Base-by-base conservation (phyloP, 2,113 vertebrate genomes). In the Sprattus sprattus region DNA sequence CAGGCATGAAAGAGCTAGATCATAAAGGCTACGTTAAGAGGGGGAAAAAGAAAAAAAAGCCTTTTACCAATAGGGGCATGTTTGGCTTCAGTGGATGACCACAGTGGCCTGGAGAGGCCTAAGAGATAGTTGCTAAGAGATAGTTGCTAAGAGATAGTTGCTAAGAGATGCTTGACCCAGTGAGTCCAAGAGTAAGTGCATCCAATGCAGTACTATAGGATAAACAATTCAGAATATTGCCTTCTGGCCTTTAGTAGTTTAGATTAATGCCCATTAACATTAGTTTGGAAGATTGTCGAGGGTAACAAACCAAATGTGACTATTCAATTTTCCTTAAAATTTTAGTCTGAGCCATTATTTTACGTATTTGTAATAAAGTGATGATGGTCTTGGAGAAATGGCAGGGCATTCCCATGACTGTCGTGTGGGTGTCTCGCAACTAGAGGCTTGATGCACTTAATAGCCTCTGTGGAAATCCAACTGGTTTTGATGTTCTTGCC, bases 401-500 rank as follows among this genome's bases (percentile, higher is more conserved):
- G 28, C 71, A 39, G 32, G 6, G 28, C 71, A 39, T 78, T 78
- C 71, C 71, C 71, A 78, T 78, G 71, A 39, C 28, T 39, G 25
- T 78, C 28, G 11, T 78, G 39, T 78, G 32, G 32, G 11, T 78
- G 25, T 78, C 71, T 78, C 3, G 28, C 67, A 32, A 39, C 71
- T 39, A 1, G 28, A 39, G 28, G 10, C 0, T 78, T 32, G 13
- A 32, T 16, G 28, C 11, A 15, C 11, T 32, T 39, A 39, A 16
- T 32, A 32, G 10, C 32, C 71, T 78, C 71, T 32, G 71, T 15
- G 71, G 71, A 78, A 4, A 44, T 78, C 28, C 32, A 44, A 22
- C 47, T 60, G 54, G 71, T 78, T 78, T 78, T 78, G 71, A 78
- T 78, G 71, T 78, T 78, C 32, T 78, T 78, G 71, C 71, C 71